Conservation (phyloP, 2,797 vertebrate genomes). For the Alfaro cultratus region DNA sequence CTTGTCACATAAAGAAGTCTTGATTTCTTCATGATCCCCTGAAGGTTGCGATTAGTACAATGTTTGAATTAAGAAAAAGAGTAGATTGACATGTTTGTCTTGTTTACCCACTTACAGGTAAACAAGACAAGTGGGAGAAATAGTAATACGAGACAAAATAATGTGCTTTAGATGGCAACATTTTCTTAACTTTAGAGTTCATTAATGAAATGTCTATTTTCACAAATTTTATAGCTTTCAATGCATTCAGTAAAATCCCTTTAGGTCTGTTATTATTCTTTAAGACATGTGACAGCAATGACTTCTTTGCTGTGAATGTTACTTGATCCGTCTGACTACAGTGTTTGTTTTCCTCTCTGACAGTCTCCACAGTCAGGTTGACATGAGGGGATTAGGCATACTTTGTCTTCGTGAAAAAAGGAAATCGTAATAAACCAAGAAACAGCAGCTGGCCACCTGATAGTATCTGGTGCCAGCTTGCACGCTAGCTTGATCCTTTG, state of each 20-base stretch:
- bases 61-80: not conserved
- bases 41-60: not conserved
- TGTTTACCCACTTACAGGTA: not conserved
- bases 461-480: constrained; percentile 74
- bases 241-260: not conserved
- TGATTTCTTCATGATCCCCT: not conserved
- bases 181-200: not conserved
- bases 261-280: constrained; percentile 2
- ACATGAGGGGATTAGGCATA: constrained; percentile 68
- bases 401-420: constrained; percentile 49
- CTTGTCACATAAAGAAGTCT: not conserved
- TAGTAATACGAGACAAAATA: not conserved
- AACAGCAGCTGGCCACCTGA: constrained; percentile 43
- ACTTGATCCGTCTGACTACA: constrained; percentile 31
- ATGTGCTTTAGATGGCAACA: not conserved
- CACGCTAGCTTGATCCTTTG: constrained; percentile 52
- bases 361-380: constrained; percentile 36
- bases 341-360: constrained; percentile 58
- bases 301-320: constrained; percentile 31
- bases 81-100: not conserved
- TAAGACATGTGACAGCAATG: constrained; percentile 3
- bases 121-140: not conserved
- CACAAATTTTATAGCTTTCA: not conserved
- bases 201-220: not conserved
- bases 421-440: constrained; percentile 62